Percentiles rank a stretch among this genome's conserved stretches.
These are phyloP conservation scores for Crematogaster levior DNA, from an alignment of 2,888 invertebrate species.

Conservation along the genomic window DNA sequence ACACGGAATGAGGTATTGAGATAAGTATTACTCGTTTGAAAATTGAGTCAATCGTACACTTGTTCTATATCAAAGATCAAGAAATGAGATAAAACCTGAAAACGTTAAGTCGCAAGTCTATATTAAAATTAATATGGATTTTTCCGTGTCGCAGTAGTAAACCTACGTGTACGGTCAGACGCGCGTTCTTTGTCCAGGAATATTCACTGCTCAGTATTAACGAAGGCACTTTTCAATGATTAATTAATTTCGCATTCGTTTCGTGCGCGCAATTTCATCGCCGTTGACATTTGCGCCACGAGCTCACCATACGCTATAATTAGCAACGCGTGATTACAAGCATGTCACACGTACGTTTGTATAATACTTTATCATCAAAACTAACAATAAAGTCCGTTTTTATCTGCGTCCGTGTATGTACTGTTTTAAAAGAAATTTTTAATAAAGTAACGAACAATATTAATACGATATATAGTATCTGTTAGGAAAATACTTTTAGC, in stretches of 20 bases:
- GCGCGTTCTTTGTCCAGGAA: neutral
- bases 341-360: neutral
- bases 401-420: neutral
- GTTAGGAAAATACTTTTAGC: neutral
- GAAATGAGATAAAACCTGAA: neutral
- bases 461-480: neutral
- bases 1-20: neutral
- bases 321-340: constrained; percentile 5
- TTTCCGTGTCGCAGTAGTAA: constrained; percentile 12
- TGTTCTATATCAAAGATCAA: too few relatives aligned
- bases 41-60: neutral
- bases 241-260: constrained; percentile 24
- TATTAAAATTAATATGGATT: neutral
- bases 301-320: constrained; percentile 10
- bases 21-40: neutral
- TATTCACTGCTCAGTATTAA: neutral
- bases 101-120: neutral
- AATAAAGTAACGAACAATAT: neutral
- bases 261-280: constrained; percentile 13
- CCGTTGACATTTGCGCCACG: constrained; percentile 13
- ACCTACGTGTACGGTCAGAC: neutral
- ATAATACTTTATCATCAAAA: neutral
- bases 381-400: neutral
- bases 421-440: neutral
- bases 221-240: constrained; percentile 6